Evolutionary conservation across 2,888 invertebrate species (phyloP), one percentile per base, ranked within the genome.

Genomic region (Neoaliturus tenellus): DNA sequence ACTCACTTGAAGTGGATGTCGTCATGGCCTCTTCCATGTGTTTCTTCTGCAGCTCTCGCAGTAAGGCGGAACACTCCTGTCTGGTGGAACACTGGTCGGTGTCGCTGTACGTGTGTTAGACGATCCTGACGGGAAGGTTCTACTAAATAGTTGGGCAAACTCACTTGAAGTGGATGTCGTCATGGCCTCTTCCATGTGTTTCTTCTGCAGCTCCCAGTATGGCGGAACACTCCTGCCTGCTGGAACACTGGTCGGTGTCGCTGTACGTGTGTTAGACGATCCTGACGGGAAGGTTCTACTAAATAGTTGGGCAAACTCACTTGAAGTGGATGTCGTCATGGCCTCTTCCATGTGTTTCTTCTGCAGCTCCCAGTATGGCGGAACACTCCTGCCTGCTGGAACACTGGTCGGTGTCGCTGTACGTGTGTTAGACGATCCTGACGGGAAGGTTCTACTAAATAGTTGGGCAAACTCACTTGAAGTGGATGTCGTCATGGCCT

Each of bases 391-490:
- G 8, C 25, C 35, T 69, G 5, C 33, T 69, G 69, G 3, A 10
- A 20, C 69, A 69, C 33, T 33, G 35, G 35, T 69, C 35, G 5
- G 69, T 33, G 35, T 69, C 35, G 25, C 25, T 58, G 25, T 58
- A 58, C 23, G 58, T 58, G 58, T 23, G 25, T 5, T 58, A 58
- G 25, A 58, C 58, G 6, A 58, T 25, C 25, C 58, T 20, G 20
- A 58, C 25, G 20, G 58, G 58, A 20, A 58, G 17, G 25, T 58
- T 58, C 58, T n/a, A n/a, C n/a, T n/a, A n/a, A n/a, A n/a, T n/a
- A n/a, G n/a, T n/a, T n/a, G n/a, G n/a, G n/a, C n/a, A n/a, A n/a
- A 58, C 69, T 20, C 33, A 69, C 69, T 69, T 69, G 69, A 35
- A 69, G 35, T 33, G 35, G 10, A 69, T 69, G 35, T 69, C 69